These are phyloP conservation scores for Pardosa pseudoannulata DNA, from an alignment of 2,888 invertebrate genomes.

Conservation along the genomic window DNA sequence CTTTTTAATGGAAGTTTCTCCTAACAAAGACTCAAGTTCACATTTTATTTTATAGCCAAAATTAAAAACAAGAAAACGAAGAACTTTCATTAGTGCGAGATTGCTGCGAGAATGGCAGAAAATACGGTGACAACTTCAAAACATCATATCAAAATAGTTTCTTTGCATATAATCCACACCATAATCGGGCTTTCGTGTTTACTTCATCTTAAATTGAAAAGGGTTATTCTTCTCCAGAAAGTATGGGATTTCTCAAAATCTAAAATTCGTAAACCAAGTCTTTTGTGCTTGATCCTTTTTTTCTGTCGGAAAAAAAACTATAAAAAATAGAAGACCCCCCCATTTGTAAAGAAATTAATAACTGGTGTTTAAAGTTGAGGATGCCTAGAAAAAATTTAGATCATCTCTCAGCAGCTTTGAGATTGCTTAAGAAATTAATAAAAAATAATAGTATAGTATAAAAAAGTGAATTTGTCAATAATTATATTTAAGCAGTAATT, in stretches of 20 bases:
- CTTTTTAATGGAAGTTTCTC: too few relatives aligned
- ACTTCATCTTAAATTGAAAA: slow-evolving; percentile 18
- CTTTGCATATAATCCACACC: slow-evolving; percentile 1
- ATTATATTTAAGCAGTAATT: too few relatives aligned
- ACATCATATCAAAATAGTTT: slow-evolving; percentile 19
- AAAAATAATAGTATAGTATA: background rate
- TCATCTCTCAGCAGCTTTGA: slow-evolving; percentile 55
- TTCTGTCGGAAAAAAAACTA: slow-evolving; percentile 22
- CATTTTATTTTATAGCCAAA: too few relatives aligned
- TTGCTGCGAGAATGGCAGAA: background rate
- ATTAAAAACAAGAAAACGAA: background rate
- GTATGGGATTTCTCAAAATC: slow-evolving; percentile 3
- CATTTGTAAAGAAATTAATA: slow-evolving; percentile 58
- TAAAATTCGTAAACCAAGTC: slow-evolving; percentile 6
- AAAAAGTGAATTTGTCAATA: background rate
- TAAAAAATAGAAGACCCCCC: slow-evolving; percentile 49
- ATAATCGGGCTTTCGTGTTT: slow-evolving; percentile 26
- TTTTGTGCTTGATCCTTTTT: slow-evolving; percentile 16
- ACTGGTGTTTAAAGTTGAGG: slow-evolving; percentile 52
- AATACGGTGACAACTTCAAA: background rate
- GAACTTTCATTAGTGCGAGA: background rate
- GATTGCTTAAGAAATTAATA: slow-evolving; percentile 59
- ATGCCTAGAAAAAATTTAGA: slow-evolving; percentile 67
- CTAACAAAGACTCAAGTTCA: too few relatives aligned
- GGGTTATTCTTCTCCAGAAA: slow-evolving; percentile 5